Evolutionary conservation across 2,888 invertebrate species (phyloP), one percentile per base, ranked within the genome.

Genomic region (Tortrix viridana): DNA sequence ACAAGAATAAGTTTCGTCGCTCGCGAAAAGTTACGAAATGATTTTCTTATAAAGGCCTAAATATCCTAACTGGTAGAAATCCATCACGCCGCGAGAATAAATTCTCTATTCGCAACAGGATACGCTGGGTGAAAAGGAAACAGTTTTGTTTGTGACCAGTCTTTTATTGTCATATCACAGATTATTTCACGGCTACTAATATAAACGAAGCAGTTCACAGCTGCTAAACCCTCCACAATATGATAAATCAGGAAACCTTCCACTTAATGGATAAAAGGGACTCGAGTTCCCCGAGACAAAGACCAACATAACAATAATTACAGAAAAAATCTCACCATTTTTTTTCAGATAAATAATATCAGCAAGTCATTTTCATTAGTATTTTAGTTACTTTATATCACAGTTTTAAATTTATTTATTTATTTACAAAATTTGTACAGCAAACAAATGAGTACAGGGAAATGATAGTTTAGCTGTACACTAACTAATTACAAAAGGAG

Each of bases 121-220:
- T 74, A 78, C 82, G 79, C 80, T 81, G 86, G 90, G 89, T 81
- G 78, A 83, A 82, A 91, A 91, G 87, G 90, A 91, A 92, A 91
- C 84, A 89, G 85, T 83, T 85, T 86, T 81, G 65, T 80, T 82
- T 85, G 81, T 82, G 74, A 84, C 85, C 82, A 89, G 79, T 74
- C 71, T 80, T 88, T 89, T 89, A 88, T 88, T 89, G 70, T 79
- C 81, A 85, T 82, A 86, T 88, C 85, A 90, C 89, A 90, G 82
- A 73, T 77, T 66, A 14, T 61, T 41, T 32, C 65, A 65, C 58
- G 68, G 68, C 70, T 71, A 70, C 72, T 75, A 74, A 71, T 70
- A 75, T 74, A 74, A 75, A 70, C 74, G 74, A 69, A 72, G 80
- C 82, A 84, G 85, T 77, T 74, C 72, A 76, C 77, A 82, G 81